Evolutionary conservation across 2,797 vertebrate species (phyloP).

Genomic region (Xyrichtys novacula): DNA sequence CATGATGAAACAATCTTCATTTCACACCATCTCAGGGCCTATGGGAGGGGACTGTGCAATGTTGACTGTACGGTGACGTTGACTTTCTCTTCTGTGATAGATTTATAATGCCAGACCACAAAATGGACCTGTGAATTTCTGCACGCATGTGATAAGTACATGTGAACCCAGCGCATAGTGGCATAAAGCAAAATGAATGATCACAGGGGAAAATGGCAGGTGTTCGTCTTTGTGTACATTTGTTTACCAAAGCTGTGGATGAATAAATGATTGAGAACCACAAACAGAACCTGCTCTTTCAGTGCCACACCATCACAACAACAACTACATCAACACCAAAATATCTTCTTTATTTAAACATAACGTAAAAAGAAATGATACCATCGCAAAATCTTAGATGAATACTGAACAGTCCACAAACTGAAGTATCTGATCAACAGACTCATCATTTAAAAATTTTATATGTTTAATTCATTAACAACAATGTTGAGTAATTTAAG

Average conservation of each 20-base stretch:
- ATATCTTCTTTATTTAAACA: too few species aligned
- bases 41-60: slow-evolving; percentile 22
- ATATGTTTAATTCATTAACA: too few species aligned
- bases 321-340: too few species aligned
- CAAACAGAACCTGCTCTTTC: too few species aligned
- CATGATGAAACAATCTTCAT: slow-evolving; percentile 9
- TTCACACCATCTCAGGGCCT: not conserved
- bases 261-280: too few species aligned
- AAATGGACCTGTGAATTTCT: slow-evolving; percentile 39
- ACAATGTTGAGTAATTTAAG: not conserved
- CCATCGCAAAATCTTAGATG: not conserved
- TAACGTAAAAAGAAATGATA: not conserved
- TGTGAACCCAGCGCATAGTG: not conserved
- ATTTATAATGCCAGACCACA: slow-evolving; percentile 51
- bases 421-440: too few species aligned
- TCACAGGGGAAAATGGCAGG: too few species aligned
- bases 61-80: slow-evolving; percentile 31
- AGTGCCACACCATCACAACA: too few species aligned
- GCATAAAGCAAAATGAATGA: too few species aligned
- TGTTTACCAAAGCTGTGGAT: not conserved
- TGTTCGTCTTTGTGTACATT: too few species aligned
- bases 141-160: slow-evolving; percentile 34
- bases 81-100: slow-evolving; percentile 25
- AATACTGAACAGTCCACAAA: too few species aligned
- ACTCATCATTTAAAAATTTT: too few species aligned